Percentiles rank a stretch among this genome's conserved stretches.
phyloP scores from a whole-genome alignment of 2,888 invertebrate species.

The Dryocosmus kuriphilus region DNA sequence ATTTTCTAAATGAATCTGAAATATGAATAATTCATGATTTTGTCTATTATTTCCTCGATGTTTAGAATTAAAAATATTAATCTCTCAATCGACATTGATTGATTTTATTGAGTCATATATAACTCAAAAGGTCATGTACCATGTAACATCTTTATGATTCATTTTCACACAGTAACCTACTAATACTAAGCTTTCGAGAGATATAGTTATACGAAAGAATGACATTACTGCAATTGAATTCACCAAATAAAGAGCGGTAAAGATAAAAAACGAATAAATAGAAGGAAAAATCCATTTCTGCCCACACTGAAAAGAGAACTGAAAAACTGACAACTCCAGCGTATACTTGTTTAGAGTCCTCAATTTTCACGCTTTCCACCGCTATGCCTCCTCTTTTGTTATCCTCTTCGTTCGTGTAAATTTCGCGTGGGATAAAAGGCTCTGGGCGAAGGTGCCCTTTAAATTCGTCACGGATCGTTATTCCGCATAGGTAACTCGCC shows the following conservation, averaged over 20 bases:
- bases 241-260: neutral
- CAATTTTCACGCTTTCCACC: slow-evolving; percentile 65
- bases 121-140: neutral
- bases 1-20: neutral
- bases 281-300: neutral
- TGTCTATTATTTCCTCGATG: neutral
- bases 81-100: neutral
- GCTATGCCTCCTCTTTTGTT: slow-evolving; percentile 40
- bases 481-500: slow-evolving; percentile 42
- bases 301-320: slow-evolving; percentile 37
- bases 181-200: neutral
- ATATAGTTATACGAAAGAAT: slow-evolving; percentile 15
- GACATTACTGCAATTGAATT: slow-evolving; percentile 5
- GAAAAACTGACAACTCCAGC: slow-evolving; percentile 54
- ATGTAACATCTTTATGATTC: slow-evolving; percentile 9
- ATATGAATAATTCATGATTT: neutral
- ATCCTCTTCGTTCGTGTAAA: slow-evolving; percentile 35
- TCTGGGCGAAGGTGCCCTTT: slow-evolving; percentile 37
- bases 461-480: slow-evolving; percentile 40
- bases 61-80: neutral
- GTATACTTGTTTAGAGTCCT: slow-evolving; percentile 55
- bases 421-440: slow-evolving; percentile 41
- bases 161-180: neutral
- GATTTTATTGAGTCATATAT: slow-evolving; percentile 26
- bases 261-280: neutral